Evolutionary conservation across 2,797 vertebrate species (phyloP).

Genomic region (Cyprinodon diabolis): DNA sequence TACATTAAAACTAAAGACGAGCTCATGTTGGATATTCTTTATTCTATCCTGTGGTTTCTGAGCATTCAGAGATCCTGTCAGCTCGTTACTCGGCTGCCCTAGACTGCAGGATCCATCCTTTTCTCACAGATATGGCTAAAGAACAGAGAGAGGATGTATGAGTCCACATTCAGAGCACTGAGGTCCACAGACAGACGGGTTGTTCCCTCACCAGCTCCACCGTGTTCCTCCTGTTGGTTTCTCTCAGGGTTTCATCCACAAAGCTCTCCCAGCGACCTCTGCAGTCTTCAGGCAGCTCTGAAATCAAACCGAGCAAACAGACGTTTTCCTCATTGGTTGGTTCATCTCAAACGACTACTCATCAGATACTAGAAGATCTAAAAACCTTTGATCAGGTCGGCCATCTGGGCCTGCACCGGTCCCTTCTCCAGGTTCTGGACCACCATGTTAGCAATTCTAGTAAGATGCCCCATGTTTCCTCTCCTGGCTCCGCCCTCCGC

Average conservation of each 20-base stretch:
- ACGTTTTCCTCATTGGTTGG: not conserved
- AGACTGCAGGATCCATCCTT: no score
- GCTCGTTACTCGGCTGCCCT: no score
- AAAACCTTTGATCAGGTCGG: constrained; percentile 90
- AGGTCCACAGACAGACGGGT: no score
- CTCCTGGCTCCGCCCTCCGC: constrained; percentile 90
- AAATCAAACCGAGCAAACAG: not conserved
- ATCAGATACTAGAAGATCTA: not conserved
- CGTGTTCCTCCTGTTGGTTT: constrained; percentile 94
- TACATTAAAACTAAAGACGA: no score
- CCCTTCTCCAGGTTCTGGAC: constrained; percentile 95
- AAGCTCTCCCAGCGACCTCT: constrained; percentile 97
- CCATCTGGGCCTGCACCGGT: constrained; percentile 87
- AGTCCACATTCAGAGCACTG: not conserved
- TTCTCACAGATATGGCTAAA: not conserved
- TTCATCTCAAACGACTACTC: not conserved
- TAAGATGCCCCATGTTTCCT: constrained; percentile 98
- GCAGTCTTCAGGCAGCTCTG: constrained; percentile 95
- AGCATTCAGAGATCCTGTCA: no score
- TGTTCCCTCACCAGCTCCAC: constrained; percentile 90
- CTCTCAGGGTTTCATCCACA: constrained; percentile 91
- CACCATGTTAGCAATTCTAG: constrained; percentile 94
- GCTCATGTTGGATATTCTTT: no score
- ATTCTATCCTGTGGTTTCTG: no score
- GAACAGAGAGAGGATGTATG: not conserved